phyloP scores from a whole-genome alignment of 2,113 vertebrate genomes.

The Eleginops maclovinus region DNA sequence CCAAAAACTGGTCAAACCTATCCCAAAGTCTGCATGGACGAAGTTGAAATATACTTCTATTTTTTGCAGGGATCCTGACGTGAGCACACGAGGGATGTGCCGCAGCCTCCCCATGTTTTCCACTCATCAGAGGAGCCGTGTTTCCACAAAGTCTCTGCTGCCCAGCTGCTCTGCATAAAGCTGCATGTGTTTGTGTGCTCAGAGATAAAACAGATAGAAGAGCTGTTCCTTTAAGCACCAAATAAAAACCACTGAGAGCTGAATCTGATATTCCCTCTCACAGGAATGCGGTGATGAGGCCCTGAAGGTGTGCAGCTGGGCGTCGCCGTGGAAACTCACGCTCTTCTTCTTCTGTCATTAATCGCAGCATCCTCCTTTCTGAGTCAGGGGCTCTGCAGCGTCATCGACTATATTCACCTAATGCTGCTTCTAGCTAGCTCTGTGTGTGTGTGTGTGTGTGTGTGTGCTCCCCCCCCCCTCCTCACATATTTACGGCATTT shows the following conservation, averaged over 20 bases:
- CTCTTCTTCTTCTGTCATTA: background rate
- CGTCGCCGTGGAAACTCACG: background rate
- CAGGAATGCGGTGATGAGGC: slow-evolving; percentile 29
- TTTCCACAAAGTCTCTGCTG: slow-evolving; percentile 36
- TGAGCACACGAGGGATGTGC: background rate
- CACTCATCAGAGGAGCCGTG: slow-evolving; percentile 40
- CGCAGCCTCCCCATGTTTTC: slow-evolving; percentile 34
- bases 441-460: slow-evolving; percentile 2
- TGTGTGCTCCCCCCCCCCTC: background rate
- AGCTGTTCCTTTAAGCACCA: slow-evolving; percentile 41
- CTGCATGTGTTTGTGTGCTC: slow-evolving; percentile 16
- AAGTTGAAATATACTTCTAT: background rate
- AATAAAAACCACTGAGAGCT: slow-evolving; percentile 22
- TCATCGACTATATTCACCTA: too few relatives aligned
- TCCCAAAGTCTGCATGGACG: too few relatives aligned
- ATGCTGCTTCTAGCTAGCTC: too few relatives aligned
- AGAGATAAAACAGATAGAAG: slow-evolving; percentile 14
- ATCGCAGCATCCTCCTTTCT: background rate
- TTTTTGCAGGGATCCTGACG: background rate
- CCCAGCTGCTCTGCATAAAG: slow-evolving; percentile 50
- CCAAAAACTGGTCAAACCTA: background rate
- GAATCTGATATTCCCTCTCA: slow-evolving; percentile 43
- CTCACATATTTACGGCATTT: slow-evolving; percentile 3
- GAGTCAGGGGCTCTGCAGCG: too few relatives aligned
- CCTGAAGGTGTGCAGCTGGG: slow-evolving; percentile 57